Evolutionary conservation across 2,888 invertebrate genomes (phyloP).

Genomic region (Meandrusa payeni): DNA sequence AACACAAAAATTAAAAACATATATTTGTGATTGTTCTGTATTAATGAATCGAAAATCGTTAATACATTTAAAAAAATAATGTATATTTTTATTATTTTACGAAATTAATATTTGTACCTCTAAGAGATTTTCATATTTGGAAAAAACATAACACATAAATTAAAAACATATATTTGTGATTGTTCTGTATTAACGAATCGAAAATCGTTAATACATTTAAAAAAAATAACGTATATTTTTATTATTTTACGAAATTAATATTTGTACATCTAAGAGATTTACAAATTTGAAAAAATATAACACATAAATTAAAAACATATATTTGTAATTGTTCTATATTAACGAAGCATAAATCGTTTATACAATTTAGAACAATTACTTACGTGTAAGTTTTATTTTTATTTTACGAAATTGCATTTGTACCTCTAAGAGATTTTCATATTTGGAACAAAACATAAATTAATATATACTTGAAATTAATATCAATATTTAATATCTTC

Average conservation of each 20-base stretch:
- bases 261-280: no score
- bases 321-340: neutral
- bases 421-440: no score
- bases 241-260: no score
- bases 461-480: slow-evolving; percentile 3
- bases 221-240: slow-evolving; percentile 1
- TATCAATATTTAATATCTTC: slow-evolving; percentile 17
- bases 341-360: no score
- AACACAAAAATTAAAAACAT: slow-evolving; percentile 1
- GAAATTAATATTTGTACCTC: no score
- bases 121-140: neutral
- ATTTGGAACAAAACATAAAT: no score
- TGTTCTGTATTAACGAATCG: slow-evolving; percentile 39
- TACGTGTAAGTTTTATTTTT: no score
- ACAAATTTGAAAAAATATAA: neutral
- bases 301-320: slow-evolving; percentile 7
- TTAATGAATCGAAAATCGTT: slow-evolving; percentile 43
- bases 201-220: slow-evolving; percentile 27
- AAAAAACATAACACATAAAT: slow-evolving; percentile 6
- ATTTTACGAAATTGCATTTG: no score
- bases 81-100: neutral
- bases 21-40: slow-evolving; percentile 1
- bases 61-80: neutral
- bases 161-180: neutral
- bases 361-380: no score